Conservation (phyloP, 92 coral and sea anemone genomes). For the Phenganax subtilis region DNA sequence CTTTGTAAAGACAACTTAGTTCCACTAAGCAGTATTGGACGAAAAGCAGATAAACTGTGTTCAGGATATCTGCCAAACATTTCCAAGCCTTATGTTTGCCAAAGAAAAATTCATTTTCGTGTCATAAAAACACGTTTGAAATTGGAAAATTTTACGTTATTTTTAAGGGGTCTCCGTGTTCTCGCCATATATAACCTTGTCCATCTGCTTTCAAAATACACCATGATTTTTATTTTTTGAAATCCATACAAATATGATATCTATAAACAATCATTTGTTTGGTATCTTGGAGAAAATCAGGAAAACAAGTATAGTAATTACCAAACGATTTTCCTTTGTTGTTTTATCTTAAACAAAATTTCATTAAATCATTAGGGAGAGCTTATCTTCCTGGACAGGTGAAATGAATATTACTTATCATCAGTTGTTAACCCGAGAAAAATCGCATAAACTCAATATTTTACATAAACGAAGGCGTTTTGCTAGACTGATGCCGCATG, state of each 20-base stretch:
- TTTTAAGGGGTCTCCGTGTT: too few species aligned
- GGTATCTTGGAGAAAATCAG: not conserved
- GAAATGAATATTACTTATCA: slow-evolving; percentile 14
- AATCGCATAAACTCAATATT: not conserved
- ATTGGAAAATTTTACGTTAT: too few species aligned
- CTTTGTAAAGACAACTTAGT: not conserved
- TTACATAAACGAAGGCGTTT: not conserved
- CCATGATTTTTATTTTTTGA: not conserved
- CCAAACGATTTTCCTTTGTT: slow-evolving; percentile 10
- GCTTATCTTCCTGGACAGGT: slow-evolving; percentile 21
- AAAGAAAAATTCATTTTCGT: too few species aligned
- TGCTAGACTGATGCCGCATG: not conserved
- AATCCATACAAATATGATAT: not conserved
- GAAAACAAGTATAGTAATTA: slow-evolving; percentile 19
- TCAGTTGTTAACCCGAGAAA: slow-evolving; percentile 6
- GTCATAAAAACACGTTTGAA: too few species aligned
- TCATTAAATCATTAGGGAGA: slow-evolving; percentile 22
- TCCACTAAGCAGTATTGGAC: too few species aligned
- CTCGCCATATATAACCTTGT: not conserved
- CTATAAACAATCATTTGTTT: slow-evolving; percentile 13
- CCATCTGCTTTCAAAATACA: not conserved
- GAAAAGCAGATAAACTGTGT: too few species aligned
- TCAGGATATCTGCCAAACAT: too few species aligned
- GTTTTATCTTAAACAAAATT: slow-evolving; percentile 30
- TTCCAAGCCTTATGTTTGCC: too few species aligned